phyloP scores from a whole-genome alignment of 2,113 vertebrate species.

The Butorides virescens region DNA sequence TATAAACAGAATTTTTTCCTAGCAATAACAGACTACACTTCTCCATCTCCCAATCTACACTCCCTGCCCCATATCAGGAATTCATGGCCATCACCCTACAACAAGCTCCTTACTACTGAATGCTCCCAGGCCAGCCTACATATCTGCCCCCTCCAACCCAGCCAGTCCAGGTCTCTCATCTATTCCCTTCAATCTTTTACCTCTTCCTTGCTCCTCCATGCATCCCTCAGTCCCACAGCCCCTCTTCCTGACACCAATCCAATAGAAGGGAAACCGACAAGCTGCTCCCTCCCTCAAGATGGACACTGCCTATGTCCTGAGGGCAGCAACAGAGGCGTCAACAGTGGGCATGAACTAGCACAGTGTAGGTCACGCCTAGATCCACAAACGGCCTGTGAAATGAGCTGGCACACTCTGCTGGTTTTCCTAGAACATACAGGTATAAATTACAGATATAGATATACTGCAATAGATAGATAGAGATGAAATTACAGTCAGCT shows the following conservation, averaged over 20 bases:
- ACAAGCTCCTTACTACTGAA: not conserved
- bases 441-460: not conserved
- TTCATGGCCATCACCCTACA: not conserved
- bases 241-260: not conserved
- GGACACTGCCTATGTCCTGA: not conserved
- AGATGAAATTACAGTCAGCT: not conserved
- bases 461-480: not conserved
- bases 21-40: rapidly evolving
- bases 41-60: not conserved
- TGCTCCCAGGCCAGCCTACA: not conserved
- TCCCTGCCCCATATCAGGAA: not conserved
- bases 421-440: not conserved
- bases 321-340: not conserved
- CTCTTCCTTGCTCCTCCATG: not conserved
- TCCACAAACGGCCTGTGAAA: not conserved
- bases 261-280: not conserved
- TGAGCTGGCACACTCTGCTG: not conserved
- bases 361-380: not conserved
- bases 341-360: not conserved
- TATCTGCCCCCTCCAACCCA: not conserved
- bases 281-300: not conserved
- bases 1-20: not conserved
- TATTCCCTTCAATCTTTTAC: not conserved
- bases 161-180: not conserved
- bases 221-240: not conserved